These are phyloP conservation scores for Clarias laeviceps DNA, from an alignment of 2,797 vertebrate genomes.

Conservation along the genomic window DNA sequence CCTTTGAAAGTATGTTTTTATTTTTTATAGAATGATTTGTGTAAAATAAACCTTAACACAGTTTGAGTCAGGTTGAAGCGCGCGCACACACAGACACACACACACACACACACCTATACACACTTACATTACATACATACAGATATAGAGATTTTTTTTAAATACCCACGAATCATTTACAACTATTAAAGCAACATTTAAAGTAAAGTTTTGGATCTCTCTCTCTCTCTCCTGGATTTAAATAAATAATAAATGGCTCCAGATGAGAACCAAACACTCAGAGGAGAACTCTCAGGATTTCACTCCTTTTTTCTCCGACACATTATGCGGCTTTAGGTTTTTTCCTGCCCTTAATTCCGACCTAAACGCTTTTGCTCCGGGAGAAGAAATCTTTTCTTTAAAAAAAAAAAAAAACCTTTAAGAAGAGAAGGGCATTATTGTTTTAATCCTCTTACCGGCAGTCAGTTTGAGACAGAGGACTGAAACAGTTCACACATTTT, in stretches of 20 bases:
- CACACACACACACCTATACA: not conserved
- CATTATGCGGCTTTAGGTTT: slow-evolving; percentile 92
- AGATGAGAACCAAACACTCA: slow-evolving; percentile 64
- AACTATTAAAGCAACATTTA: not conserved
- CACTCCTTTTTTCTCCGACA: slow-evolving; percentile 71
- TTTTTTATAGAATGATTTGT: not conserved
- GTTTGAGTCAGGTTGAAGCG: not conserved
- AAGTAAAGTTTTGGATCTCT: not conserved
- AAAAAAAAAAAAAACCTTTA: slow-evolving; percentile 76
- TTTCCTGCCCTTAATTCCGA: slow-evolving; percentile 95
- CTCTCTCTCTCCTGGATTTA: not conserved
- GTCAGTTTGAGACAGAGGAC: slow-evolving; percentile 92
- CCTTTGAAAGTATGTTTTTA: not conserved
- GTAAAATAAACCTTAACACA: not conserved
- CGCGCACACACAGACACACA: not conserved
- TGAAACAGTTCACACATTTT: slow-evolving; percentile 87
- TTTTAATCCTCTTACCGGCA: slow-evolving; percentile 99
- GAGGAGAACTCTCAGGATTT: slow-evolving; percentile 63
- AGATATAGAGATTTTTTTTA: slow-evolving; percentile 41
- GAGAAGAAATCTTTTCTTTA: slow-evolving; percentile 94
- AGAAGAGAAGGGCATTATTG: slow-evolving; percentile 98
- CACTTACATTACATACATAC: not conserved
- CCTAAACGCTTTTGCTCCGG: slow-evolving; percentile 98
- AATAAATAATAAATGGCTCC: slow-evolving; percentile 48
- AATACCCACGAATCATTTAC: not conserved